These are phyloP conservation scores for Anolis sagrei DNA, from an alignment of 2,113 vertebrate genomes.

Conservation along the genomic window DNA sequence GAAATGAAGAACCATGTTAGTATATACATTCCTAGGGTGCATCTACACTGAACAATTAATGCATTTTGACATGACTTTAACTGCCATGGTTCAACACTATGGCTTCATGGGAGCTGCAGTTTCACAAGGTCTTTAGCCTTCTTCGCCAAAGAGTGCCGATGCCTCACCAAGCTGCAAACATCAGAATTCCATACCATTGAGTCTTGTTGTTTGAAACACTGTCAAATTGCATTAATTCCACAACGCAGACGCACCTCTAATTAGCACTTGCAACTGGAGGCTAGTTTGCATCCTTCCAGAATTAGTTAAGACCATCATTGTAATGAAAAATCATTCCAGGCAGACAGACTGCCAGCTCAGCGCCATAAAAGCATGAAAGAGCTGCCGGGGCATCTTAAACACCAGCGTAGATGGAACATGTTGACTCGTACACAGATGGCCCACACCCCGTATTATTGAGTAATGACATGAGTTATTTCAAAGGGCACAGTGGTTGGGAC, in stretches of 20 bases:
- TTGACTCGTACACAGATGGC: not conserved
- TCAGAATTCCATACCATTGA: too few relatives aligned
- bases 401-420: not conserved
- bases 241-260: not conserved
- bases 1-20: not conserved
- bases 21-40: not conserved
- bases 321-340: not conserved
- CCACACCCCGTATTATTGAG: not conserved
- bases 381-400: not conserved
- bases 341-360: not conserved
- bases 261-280: not conserved
- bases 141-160: too few relatives aligned
- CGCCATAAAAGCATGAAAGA: not conserved
- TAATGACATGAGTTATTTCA: not conserved
- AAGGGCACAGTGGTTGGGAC: conserved; percentile 4
- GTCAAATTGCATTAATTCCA: too few relatives aligned
- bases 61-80: too few relatives aligned
- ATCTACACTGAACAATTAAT: too few relatives aligned
- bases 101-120: too few relatives aligned
- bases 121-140: too few relatives aligned
- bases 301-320: not conserved
- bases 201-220: too few relatives aligned
- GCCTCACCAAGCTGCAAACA: too few relatives aligned
- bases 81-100: too few relatives aligned
- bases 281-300: conserved; percentile 6